These are phyloP conservation scores for Triplophysa tibetana DNA, from an alignment of 2,113 vertebrate genomes.

Conservation along the genomic window DNA sequence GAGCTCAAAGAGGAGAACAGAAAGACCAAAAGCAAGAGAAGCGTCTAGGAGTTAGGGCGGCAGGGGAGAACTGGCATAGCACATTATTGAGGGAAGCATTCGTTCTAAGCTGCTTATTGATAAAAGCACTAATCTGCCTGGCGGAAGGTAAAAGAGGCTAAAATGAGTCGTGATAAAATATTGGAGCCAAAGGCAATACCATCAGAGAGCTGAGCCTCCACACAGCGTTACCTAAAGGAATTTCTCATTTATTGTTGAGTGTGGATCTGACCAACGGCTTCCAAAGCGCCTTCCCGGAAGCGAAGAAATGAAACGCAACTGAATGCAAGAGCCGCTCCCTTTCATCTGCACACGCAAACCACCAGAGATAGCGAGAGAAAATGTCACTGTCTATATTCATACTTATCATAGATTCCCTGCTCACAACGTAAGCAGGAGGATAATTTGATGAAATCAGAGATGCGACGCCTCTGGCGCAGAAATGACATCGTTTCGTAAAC, in stretches of 20 bases:
- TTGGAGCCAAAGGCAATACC: constrained; percentile 74
- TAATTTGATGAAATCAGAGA: constrained; percentile 66
- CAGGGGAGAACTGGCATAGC: constrained; percentile 61
- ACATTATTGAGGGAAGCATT: constrained; percentile 78
- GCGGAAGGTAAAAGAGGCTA: constrained; percentile 77
- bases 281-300: constrained; percentile 42
- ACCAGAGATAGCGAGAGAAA: constrained; percentile 42
- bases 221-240: constrained; percentile 70
- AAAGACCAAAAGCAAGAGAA: constrained; percentile 51
- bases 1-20: constrained; percentile 44
- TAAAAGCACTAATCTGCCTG: constrained; percentile 81
- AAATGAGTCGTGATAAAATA: constrained; percentile 76
- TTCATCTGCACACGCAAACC: constrained; percentile 63
- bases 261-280: constrained; percentile 55
- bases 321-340: constrained; percentile 46
- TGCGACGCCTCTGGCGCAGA: constrained; percentile 44
- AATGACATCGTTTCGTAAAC: constrained; percentile 17
- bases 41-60: constrained; percentile 65
- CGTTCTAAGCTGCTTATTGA: constrained; percentile 81
- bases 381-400: constrained; percentile 61
- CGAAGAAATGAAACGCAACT: constrained; percentile 50
- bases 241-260: constrained; percentile 60
- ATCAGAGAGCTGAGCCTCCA: constrained; percentile 70
- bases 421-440: constrained; percentile 58
- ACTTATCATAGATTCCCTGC: constrained; percentile 59